Evolutionary conservation across 2,113 vertebrate genomes (phyloP).

Genomic region (Callipepla squamata): DNA sequence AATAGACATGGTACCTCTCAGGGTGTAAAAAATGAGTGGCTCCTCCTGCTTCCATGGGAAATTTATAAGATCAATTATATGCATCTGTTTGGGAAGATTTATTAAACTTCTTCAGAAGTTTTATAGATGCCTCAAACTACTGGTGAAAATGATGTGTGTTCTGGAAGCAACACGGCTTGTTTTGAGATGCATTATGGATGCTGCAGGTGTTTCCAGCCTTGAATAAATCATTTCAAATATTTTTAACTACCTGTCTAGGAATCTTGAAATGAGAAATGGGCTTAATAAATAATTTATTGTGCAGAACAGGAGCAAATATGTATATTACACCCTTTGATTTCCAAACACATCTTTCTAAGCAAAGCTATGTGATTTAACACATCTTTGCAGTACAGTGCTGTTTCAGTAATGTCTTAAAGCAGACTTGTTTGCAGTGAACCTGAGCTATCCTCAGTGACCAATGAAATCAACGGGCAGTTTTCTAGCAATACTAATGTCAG

Average conservation of each 20-base stretch:
- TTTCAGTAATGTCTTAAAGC: background rate
- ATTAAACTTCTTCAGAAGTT: background rate
- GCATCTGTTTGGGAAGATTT: background rate
- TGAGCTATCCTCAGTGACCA: background rate
- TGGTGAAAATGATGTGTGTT: background rate
- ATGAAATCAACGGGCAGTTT: background rate
- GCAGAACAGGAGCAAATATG: conserved; percentile 34
- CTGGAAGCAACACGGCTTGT: background rate
- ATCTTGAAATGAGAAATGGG: conserved; percentile 12
- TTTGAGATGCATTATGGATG: conserved; percentile 18
- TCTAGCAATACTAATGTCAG: background rate
- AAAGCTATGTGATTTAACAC: background rate
- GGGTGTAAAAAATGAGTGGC: background rate
- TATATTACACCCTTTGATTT: conserved; percentile 26
- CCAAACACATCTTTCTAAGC: background rate
- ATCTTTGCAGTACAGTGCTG: background rate
- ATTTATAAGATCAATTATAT: background rate
- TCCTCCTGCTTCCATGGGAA: background rate
- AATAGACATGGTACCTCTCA: background rate
- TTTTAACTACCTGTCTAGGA: conserved; percentile 31
- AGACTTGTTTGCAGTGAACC: background rate
- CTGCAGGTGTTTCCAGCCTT: conserved; percentile 7
- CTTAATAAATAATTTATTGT: conserved; percentile 60
- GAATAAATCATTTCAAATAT: conserved; percentile 49
- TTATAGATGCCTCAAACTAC: background rate